Evolutionary conservation across 2,888 invertebrate genomes (phyloP).

Genomic region (Molanna angustata): DNA sequence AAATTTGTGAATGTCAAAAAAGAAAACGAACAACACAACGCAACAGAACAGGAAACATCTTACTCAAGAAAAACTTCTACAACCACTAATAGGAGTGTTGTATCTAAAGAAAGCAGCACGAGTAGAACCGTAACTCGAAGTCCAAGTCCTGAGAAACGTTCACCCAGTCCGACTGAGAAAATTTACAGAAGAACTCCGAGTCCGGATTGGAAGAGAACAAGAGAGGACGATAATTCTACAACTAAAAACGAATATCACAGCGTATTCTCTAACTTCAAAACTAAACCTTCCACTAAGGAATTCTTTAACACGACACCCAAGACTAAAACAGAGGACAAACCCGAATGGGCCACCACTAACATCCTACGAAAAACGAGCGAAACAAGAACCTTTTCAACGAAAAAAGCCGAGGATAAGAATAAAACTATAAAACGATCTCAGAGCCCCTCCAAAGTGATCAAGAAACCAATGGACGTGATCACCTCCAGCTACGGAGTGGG

Average conservation of each 20-base stretch:
- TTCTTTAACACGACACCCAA: slow-evolving; percentile 43
- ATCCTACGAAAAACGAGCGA: slow-evolving; percentile 56
- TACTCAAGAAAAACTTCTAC: slow-evolving; percentile 22
- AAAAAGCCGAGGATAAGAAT: slow-evolving; percentile 44
- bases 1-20: slow-evolving; percentile 31
- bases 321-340: slow-evolving; percentile 52
- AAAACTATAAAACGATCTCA: slow-evolving; percentile 46
- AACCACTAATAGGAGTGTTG: slow-evolving; percentile 34
- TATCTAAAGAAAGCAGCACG: slow-evolving; percentile 6
- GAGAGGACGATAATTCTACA: slow-evolving; percentile 36
- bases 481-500: slow-evolving; percentile 82
- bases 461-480: slow-evolving; percentile 61
- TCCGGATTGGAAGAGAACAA: slow-evolving; percentile 41
- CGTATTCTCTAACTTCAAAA: slow-evolving; percentile 26
- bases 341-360: slow-evolving; percentile 61
- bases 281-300: slow-evolving; percentile 36
- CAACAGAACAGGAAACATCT: slow-evolving; percentile 17
- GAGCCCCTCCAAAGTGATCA: slow-evolving; percentile 45
- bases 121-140: slow-evolving; percentile 35
- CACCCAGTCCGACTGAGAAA: slow-evolving; percentile 36
- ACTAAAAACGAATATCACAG: slow-evolving; percentile 35
- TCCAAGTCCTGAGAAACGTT: slow-evolving; percentile 24
- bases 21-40: slow-evolving; percentile 25
- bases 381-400: slow-evolving; percentile 43
- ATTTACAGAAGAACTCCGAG: slow-evolving; percentile 42